Evolutionary conservation across 2,888 invertebrate species (phyloP).

Genomic region (Orgyia antiqua): DNA sequence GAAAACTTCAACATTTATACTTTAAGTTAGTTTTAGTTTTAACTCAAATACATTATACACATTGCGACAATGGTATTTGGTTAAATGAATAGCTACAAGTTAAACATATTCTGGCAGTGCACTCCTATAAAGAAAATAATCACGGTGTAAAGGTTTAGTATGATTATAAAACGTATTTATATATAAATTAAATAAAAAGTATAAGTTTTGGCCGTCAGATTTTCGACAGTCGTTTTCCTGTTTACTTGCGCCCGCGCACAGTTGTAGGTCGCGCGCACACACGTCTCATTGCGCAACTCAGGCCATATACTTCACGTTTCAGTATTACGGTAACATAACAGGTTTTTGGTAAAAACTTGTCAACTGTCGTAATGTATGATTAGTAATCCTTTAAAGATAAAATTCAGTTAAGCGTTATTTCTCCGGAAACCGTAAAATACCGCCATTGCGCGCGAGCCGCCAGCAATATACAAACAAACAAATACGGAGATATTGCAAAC

Average conservation of each 20-base stretch:
- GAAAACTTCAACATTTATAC: slow-evolving; percentile 14
- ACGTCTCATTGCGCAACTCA: slow-evolving; percentile 30
- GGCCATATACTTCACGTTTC: slow-evolving; percentile 21
- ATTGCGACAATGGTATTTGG: no score
- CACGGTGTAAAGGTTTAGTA: background rate
- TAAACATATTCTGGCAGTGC: no score
- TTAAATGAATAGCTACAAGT: no score
- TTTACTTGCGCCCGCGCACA: slow-evolving; percentile 30
- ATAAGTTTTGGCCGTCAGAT: slow-evolving; percentile 18
- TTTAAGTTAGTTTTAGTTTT: slow-evolving; percentile 26
- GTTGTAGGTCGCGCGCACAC: slow-evolving; percentile 25
- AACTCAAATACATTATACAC: no score
- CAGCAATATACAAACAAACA: slow-evolving; percentile 35
- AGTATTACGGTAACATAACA: slow-evolving; percentile 23
- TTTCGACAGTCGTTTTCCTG: slow-evolving; percentile 35
- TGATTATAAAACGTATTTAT: slow-evolving; percentile 6
- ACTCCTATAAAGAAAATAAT: no score
- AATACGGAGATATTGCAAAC: slow-evolving; percentile 33
- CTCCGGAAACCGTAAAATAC: slow-evolving; percentile 46
- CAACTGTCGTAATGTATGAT: slow-evolving; percentile 8
- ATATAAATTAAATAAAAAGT: slow-evolving; percentile 20
- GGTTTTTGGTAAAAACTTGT: slow-evolving; percentile 24
- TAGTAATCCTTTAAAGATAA: slow-evolving; percentile 8
- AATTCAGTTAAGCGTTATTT: slow-evolving; percentile 14
- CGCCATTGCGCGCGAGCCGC: slow-evolving; percentile 45